These are phyloP conservation scores for Heliconius melpomene DNA, from an alignment of 1,140 invertebrate species.

Conservation along the genomic window DNA sequence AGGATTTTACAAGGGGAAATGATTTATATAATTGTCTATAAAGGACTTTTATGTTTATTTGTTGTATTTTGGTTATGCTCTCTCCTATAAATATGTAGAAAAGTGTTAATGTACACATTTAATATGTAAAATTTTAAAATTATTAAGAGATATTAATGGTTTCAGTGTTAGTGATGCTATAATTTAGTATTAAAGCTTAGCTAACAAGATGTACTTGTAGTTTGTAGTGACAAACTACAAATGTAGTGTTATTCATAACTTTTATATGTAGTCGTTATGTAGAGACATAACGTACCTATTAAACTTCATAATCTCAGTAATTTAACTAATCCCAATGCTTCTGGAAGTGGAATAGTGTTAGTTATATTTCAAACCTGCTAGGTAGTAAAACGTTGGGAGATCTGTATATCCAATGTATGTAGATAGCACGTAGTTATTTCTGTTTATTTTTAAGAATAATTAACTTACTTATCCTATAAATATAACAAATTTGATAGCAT, in stretches of 20 bases:
- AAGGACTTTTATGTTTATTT: not conserved
- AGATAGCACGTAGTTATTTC: too few relatives aligned
- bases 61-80: not conserved
- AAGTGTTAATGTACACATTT: not conserved
- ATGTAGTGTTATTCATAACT: not conserved
- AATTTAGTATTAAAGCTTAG: not conserved
- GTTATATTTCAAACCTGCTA: not conserved
- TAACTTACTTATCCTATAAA: too few relatives aligned
- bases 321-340: not conserved
- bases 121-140: not conserved
- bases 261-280: slow-evolving; percentile 1
- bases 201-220: not conserved
- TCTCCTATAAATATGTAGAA: not conserved
- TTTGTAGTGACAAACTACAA: not conserved
- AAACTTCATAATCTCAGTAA: slow-evolving; percentile 2
- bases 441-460: too few relatives aligned
- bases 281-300: not conserved
- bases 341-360: not conserved
- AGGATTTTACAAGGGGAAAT: not conserved
- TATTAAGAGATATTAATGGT: not conserved
- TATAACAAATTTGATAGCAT: not conserved
- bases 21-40: slow-evolving; percentile 7
- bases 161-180: not conserved
- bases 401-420: not conserved
- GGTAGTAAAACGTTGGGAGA: not conserved